phyloP scores from a whole-genome alignment of 2,888 invertebrate genomes.

The Polietes domitor region DNA sequence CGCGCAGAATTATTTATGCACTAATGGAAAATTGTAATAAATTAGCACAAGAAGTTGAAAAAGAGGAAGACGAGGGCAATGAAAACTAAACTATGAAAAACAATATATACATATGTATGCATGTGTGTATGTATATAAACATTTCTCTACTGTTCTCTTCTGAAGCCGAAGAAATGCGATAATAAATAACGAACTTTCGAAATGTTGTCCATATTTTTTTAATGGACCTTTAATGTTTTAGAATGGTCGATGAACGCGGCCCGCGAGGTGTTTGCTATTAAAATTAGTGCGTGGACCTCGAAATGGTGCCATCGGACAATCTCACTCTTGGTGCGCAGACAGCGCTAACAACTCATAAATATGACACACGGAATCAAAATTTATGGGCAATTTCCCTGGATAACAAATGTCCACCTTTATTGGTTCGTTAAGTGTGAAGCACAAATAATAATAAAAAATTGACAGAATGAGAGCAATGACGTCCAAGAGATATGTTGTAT shows the following conservation, averaged over 20 bases:
- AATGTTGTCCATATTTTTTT: not conserved
- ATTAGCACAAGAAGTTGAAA: not conserved
- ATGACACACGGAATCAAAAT: constrained; percentile 25
- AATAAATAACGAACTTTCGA: not conserved
- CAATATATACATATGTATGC: no score
- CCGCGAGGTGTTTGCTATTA: not conserved
- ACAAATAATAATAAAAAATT: not conserved
- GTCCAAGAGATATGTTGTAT: not conserved
- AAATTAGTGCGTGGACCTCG: not conserved
- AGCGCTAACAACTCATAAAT: not conserved
- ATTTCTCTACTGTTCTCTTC: no score
- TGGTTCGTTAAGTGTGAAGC: not conserved
- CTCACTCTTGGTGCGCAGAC: not conserved
- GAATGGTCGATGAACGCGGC: not conserved
- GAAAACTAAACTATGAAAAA: constrained; percentile 4
- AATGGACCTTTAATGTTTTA: not conserved
- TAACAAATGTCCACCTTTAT: constrained; percentile 34
- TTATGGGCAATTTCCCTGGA: constrained; percentile 18
- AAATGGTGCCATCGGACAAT: not conserved
- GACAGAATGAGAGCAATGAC: not conserved
- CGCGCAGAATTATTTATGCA: not conserved
- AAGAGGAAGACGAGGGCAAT: not conserved
- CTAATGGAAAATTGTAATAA: constrained; percentile 16
- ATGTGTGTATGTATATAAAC: constrained; percentile 8
- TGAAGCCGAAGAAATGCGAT: not conserved